A percentile compares a stretch with the other conserved stretches of the same genome.
phyloP scores from a whole-genome alignment of 2,797 vertebrate species.

The Galaxias olidus region DNA sequence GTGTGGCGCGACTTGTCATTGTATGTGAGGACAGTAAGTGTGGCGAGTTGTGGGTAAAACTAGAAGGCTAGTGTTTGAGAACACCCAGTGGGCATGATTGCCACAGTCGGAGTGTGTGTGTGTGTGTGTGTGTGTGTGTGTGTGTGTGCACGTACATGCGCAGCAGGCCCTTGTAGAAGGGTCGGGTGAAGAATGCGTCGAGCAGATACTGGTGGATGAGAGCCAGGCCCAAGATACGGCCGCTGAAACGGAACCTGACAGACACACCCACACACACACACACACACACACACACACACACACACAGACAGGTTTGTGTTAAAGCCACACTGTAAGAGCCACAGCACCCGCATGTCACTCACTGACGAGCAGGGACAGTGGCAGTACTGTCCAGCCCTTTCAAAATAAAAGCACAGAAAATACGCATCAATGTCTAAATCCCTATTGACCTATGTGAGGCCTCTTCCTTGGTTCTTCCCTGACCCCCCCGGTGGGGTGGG shows the following conservation, averaged over 20 bases:
- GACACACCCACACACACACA: no score
- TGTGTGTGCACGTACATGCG: slow-evolving; percentile 76
- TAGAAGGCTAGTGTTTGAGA: neutral
- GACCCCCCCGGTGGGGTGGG: no score
- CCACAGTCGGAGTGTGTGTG: neutral
- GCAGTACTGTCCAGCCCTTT: no score
- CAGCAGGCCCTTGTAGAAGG: slow-evolving; percentile 93
- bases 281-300: neutral
- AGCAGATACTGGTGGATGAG: slow-evolving; percentile 95
- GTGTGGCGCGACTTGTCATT: neutral
- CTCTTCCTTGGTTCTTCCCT: no score
- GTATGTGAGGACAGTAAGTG: no score
- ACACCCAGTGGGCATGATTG: no score
- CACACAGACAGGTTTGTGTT: neutral
- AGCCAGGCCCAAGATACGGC: slow-evolving; percentile 91
- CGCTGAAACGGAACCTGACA: slow-evolving; percentile 93
- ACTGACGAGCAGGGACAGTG: no score
- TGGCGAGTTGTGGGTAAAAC: no score
- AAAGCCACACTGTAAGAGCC: neutral
- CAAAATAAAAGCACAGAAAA: no score
- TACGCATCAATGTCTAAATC: no score
- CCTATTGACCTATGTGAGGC: no score
- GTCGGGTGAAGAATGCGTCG: slow-evolving; percentile 95
- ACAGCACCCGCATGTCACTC: no score
- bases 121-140: slow-evolving; percentile 49